Evolutionary conservation across 2,888 invertebrate genomes (phyloP), one percentile per base, ranked within the genome.

Genomic region (Nomada lathburiana): DNA sequence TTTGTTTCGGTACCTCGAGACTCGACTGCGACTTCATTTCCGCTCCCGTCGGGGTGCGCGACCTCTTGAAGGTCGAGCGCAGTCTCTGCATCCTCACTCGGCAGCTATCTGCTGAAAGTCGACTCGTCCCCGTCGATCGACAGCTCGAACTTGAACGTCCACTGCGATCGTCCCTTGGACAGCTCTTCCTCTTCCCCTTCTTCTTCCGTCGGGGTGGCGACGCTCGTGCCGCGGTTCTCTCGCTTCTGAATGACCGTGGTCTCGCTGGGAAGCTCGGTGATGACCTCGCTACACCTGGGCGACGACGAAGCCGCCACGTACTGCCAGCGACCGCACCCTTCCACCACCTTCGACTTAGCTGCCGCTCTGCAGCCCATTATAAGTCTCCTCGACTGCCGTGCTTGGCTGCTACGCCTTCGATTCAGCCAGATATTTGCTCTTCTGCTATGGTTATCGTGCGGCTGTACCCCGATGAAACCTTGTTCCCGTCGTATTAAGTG

Each of bases 21-120:
- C 97, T 98, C 94, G 97, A 97, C 94, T 98, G 98, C 88, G 97
- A 97, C 95, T 98, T 98, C 97, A 98, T 98, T 94, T 98, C 98
- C 92, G 97, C 97, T 88, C 97, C 97, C 85, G 97, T 98, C 85
- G 98, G 98, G 88, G 98, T 98, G 92, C 97, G 96, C 94, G 97
- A 97, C 93, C 98, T 96, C 94, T 97, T 97, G 95, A 98, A 97
- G 86, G 97, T 97, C 94, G 97, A 97, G 94, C 97, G 96, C 95
- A 98, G 95, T 93, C 96, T 96, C 95, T 97, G 96, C 97, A 97
- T 97, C 93, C 94, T 94, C 94, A 94, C 94, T 94, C 72, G 83
- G 94, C 88, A 89, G 91, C 91, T 92, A 90, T 77, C 89, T 88
- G 59, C 78, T 63, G 44, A 57, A 23, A 2, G 55, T 20, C 11